Evolutionary conservation across 23 tunicate genomes (phyloP).

Genomic region (Corella eumyota): DNA sequence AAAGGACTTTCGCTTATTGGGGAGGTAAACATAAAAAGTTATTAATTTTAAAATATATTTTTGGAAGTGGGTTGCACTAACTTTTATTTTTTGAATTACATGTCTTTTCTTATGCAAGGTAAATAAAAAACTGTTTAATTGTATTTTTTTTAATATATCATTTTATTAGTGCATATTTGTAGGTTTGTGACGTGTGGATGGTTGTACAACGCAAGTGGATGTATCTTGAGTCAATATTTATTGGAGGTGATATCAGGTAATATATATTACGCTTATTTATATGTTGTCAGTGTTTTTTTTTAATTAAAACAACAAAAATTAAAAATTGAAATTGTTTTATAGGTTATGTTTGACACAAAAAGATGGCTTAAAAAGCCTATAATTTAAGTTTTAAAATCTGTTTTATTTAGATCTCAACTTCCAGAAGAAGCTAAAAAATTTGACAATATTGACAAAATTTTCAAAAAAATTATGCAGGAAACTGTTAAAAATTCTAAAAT

Average conservation of each 20-base stretch:
- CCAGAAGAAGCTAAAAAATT: conserved; percentile 98
- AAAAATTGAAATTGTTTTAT: background rate
- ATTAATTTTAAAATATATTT: background rate
- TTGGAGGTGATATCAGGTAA: conserved; percentile 98
- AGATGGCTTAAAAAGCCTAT: no score
- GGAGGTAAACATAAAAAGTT: conserved; percentile 75
- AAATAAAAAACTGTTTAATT: background rate
- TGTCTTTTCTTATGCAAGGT: no score
- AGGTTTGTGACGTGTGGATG: conserved; percentile 99
- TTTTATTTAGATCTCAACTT: conserved; percentile 90
- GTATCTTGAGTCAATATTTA: conserved; percentile 95
- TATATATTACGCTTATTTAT: background rate
- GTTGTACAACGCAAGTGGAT: conserved; percentile 96
- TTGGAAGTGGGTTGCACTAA: no score
- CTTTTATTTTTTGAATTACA: no score
- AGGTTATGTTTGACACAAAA: no score
- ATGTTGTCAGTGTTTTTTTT: background rate
- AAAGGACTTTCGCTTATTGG: conserved; percentile 87
- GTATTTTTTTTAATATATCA: no score
- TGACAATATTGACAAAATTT: conserved; percentile 87
- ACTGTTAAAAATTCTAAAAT: conserved; percentile 92
- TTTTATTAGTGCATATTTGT: background rate
- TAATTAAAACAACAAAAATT: background rate
- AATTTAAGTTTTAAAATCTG: no score
- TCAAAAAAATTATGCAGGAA: conserved; percentile 98